Evolutionary conservation across 2,888 invertebrate species (phyloP), one percentile per base, ranked within the genome.

Genomic region (Platycheirus rosarum): DNA sequence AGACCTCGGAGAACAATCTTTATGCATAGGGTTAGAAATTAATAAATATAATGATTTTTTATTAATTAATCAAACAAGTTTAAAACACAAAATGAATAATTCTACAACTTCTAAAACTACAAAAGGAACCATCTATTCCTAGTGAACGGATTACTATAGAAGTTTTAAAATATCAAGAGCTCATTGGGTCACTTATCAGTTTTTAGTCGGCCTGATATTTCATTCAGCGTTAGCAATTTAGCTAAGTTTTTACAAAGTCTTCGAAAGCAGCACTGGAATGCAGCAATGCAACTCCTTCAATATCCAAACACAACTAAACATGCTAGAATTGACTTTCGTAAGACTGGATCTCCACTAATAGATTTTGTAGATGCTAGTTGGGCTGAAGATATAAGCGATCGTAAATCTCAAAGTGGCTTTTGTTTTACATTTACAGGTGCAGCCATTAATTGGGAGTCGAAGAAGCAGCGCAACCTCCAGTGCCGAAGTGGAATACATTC

Each of bases 351-450:
- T 1, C 55, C 53, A 2, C 18, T 55, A 0, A 29, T 13, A 9
- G 29, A 29, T 11, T 53, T 23, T 29, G 49, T 60, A 37, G 60
- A 70, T 20, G 60, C 49, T 3, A 70, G 40, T 8, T 70, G 70
- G 60, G 69, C 48, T 8, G 23, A 23, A 23, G 23, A 23, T 23
- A 4, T 23, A 8, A 60, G 29, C 13, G 60, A 48, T 13, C 11
- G 35, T 6, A 57, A 69, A 11, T 49, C 57, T 49, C 49, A 70
- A 70, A 62, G 9, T 49, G 70, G 70, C 6, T 70, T 44, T 16
- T 51, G 66, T 51, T 51, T 66, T 32, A n/a, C 46, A 20, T 6
- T 55, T 55, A 44, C 49, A 70, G 70, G 60, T 26, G 70, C 23
- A 35, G 37, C 69, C 1, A 7, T 70, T 1, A 46, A 40, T 8